phyloP scores from a whole-genome alignment of 2,888 invertebrate species.

The Ophion costatus region DNA sequence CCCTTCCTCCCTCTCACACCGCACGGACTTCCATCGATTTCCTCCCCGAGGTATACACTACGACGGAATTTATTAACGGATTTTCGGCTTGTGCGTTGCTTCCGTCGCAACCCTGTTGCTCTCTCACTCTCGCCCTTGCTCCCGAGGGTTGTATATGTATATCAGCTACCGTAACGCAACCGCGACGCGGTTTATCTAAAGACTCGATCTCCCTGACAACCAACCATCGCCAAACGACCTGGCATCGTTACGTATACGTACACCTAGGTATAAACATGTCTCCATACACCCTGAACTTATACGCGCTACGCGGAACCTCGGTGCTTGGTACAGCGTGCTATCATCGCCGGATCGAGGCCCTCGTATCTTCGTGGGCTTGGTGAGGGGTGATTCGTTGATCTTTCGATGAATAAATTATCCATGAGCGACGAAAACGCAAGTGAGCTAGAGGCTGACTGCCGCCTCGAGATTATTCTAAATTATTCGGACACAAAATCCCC shows the following conservation, averaged over 20 bases:
- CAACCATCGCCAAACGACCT: constrained; percentile 42
- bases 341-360: constrained; percentile 30
- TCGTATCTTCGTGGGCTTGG: constrained; percentile 23
- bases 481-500: constrained; percentile 46
- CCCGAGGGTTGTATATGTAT: constrained; percentile 4
- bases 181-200: constrained; percentile 57
- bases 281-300: not conserved
- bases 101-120: constrained; percentile 24
- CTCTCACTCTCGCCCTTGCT: constrained; percentile 6
- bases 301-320: not conserved
- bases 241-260: constrained; percentile 20
- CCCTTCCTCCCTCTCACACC: constrained; percentile 10
- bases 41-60: constrained; percentile 40
- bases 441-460: not conserved
- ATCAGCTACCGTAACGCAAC: constrained; percentile 41
- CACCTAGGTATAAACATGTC: not conserved
- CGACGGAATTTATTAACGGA: constrained; percentile 69
- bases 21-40: constrained; percentile 69
- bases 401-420: constrained; percentile 67
- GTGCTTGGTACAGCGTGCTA: constrained; percentile 17
- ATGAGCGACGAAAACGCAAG: constrained; percentile 39
- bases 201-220: constrained; percentile 61
- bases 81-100: constrained; percentile 55
- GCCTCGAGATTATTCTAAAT: constrained; percentile 54
- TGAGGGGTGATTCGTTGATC: constrained; percentile 60